Conservation (phyloP, 2,113 vertebrate genomes). For the Oncorhynchus mykiss region DNA sequence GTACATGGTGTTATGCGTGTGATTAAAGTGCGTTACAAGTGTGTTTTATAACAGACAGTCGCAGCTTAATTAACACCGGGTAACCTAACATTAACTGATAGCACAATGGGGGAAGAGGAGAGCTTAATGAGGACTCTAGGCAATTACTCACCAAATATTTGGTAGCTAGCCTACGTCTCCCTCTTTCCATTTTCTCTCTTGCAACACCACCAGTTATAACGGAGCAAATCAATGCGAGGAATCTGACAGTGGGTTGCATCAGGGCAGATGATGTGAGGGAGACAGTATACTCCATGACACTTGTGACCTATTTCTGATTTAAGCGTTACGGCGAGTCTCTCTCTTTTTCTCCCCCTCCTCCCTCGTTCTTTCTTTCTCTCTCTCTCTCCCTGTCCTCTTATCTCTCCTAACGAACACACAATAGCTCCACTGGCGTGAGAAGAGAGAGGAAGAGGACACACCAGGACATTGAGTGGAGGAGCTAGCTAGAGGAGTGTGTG, state of each 20-base stretch:
- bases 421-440: constrained; percentile 59
- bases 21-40: constrained; percentile 46
- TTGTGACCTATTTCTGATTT: constrained; percentile 66
- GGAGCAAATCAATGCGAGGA: background rate
- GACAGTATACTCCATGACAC: constrained; percentile 49
- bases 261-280: constrained; percentile 35
- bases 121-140: background rate
- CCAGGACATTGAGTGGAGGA: constrained; percentile 5
- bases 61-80: constrained; percentile 34
- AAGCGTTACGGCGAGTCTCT: constrained; percentile 40
- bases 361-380: background rate
- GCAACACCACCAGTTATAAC: background rate
- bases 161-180: constrained; percentile 4
- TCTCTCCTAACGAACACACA: constrained; percentile 56
- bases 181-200: background rate
- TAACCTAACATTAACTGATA: constrained; percentile 18
- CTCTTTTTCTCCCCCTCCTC: constrained; percentile 43
- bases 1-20: constrained; percentile 41
- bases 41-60: background rate
- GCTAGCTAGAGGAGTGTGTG: constrained; percentile 42
- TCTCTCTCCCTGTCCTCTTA: constrained; percentile 36
- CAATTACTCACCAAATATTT: constrained; percentile 51
- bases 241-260: constrained; percentile 44
- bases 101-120: background rate
- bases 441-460: constrained; percentile 43